These are phyloP conservation scores for Eunapius fragilis DNA, from an alignment of 37 sponge, comb jelly and placozoan genomes.

Conservation along the genomic window DNA sequence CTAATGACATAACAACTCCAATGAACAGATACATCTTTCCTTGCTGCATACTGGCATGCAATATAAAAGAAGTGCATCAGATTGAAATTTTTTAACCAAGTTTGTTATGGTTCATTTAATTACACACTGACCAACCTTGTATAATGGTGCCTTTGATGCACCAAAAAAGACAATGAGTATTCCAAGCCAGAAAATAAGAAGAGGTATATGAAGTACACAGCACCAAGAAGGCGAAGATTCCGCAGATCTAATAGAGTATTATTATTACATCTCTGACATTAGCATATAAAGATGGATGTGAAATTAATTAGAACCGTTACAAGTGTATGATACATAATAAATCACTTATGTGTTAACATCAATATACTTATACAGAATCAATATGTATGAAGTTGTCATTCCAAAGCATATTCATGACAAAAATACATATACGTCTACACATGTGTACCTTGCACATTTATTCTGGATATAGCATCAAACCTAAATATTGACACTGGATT, in stretches of 20 bases:
- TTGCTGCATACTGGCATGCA: slow-evolving; percentile 68
- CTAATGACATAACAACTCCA: slow-evolving; percentile 80
- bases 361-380: no score
- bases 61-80: not conserved
- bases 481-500: slow-evolving; percentile 88
- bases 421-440: not conserved
- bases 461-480: slow-evolving; percentile 63
- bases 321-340: no score
- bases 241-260: slow-evolving; percentile 27
- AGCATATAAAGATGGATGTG: no score
- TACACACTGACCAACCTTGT: slow-evolving; percentile 55
- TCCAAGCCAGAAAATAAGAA: slow-evolving; percentile 95
- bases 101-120: no score
- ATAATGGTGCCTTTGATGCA: slow-evolving; percentile 78
- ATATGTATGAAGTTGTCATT: no score
- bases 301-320: no score
- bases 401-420: not conserved
- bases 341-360: no score
- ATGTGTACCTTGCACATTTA: slow-evolving; percentile 48
- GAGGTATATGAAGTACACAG: slow-evolving; percentile 80
- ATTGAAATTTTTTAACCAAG: not conserved
- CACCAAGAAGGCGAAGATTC: slow-evolving; percentile 55
- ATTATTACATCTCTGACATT: no score
- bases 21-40: slow-evolving; percentile 93
- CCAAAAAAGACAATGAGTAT: slow-evolving; percentile 87